Base-by-base conservation (phyloP, 2,888 invertebrate species). In the Nemotelus pantherinus region DNA sequence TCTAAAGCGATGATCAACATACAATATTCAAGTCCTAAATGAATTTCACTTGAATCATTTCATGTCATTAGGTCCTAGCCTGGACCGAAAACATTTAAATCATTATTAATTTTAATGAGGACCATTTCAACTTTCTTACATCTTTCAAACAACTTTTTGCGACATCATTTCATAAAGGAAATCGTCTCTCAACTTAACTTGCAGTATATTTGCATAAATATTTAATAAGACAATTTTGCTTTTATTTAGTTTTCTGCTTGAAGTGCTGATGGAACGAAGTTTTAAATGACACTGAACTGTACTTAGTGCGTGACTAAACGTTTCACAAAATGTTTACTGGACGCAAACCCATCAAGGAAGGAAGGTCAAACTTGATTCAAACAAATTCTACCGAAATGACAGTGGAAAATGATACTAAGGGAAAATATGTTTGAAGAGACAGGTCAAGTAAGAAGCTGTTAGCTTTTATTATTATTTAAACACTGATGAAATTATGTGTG, bases 191-290 rank as follows among this genome's bases (percentile, higher is more conserved):
- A 58, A 58, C n/a, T 58, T 58, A 58, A 58, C 9, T n/a, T 9
- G 58, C 58, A 58, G n/a, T 25, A 58, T 25, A 58, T 58, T 58
- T 58, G 25, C 58, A 58, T 58, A 58, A 58, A 58, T 58, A 58
- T 58, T 58, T 58, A 58, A 58, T 58, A 58, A 58, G 58, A 58
- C 25, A 58, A 58, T 58, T 58, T 25, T 58, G 25, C 1, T 58
- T 58, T 58, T 58, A 58, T 58, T 25, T 4, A n/a, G 4, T 9
- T 7, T 7, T 58, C 25, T 58, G 9, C 25, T 58, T n/a, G 5
- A n/a, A 4, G 9, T 58, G 9, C 25, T 25, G 58, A 9, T 10
- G 10, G n/a, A 4, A 4, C 25, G 58, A 25, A 7, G 58, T 58
- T 58, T 7, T 5, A 7, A 58, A n/a, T 4, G 58, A 58, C 4